Evolutionary conservation across 2,113 vertebrate species (phyloP).

Genomic region (Oncorhynchus kisutch): DNA sequence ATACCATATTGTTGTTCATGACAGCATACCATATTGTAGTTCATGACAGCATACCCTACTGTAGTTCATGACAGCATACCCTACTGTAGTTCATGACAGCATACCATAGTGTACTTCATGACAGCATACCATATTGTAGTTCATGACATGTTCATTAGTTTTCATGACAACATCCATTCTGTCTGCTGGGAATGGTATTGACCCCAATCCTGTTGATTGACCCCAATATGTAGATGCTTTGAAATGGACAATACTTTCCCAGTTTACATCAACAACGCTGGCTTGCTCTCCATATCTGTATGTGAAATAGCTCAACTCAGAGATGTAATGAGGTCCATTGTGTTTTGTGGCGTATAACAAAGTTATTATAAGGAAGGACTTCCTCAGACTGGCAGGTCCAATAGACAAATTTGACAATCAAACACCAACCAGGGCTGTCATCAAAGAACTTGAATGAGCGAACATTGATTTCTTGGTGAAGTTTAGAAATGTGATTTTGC

Average conservation of each 20-base stretch:
- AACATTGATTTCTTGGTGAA: no score
- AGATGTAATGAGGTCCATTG: conserved; percentile 24
- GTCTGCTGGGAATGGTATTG: not conserved
- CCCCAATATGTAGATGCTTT: no score
- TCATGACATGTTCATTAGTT: conserved; percentile 21
- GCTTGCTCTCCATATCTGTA: conserved; percentile 58
- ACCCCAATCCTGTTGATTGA: no score
- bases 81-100: no score
- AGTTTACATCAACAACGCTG: conserved; percentile 51
- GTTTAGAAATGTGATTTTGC: not conserved
- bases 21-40: no score
- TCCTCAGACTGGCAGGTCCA: conserved; percentile 44
- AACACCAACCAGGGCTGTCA: conserved; percentile 44
- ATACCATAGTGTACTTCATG: no score
- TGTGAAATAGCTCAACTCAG: conserved; percentile 27
- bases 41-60: no score
- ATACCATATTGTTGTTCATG: no score
- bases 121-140: not conserved
- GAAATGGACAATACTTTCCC: conserved; percentile 7
- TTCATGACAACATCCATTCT: conserved; percentile 19
- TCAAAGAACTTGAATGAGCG: conserved; percentile 17
- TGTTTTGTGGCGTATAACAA: conserved; percentile 15
- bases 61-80: no score
- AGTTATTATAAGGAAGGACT: conserved; percentile 9
- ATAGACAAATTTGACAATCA: conserved; percentile 66